phyloP scores from a whole-genome alignment of 2,797 vertebrate species.

The Microctenopoma stevenorrisi region DNA sequence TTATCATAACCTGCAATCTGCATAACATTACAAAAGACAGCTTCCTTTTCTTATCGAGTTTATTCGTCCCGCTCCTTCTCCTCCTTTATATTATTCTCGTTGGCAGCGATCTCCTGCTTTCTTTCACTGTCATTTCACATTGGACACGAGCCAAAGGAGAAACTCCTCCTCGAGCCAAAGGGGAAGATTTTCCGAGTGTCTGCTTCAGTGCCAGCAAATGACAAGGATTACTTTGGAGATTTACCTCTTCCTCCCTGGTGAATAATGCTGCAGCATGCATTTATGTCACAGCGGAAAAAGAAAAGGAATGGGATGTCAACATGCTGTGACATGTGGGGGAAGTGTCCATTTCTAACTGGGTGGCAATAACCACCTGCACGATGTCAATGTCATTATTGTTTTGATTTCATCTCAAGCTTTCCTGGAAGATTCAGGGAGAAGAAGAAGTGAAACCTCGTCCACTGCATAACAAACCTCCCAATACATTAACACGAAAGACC shows the following conservation, averaged over 20 bases:
- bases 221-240: slow-evolving; percentile 63
- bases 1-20: slow-evolving; percentile 60
- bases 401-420: background rate
- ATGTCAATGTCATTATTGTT: background rate
- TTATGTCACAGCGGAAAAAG: slow-evolving; percentile 25
- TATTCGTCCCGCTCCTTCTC: slow-evolving; percentile 9
- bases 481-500: background rate
- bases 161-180: slow-evolving; percentile 41
- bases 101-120: slow-evolving; percentile 29
- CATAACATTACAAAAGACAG: slow-evolving; percentile 39
- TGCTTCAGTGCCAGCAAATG: slow-evolving; percentile 56
- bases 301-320: background rate
- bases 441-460: background rate
- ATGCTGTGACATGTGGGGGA: slow-evolving; percentile 7
- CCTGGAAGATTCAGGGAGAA: background rate
- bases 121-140: slow-evolving; percentile 45
- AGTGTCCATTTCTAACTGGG: background rate
- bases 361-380: background rate
- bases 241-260: slow-evolving; percentile 35
- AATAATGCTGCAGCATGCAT: slow-evolving; percentile 36
- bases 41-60: slow-evolving; percentile 12
- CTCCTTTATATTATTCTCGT: background rate
- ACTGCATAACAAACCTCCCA: no score
- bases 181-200: slow-evolving; percentile 50
- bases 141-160: slow-evolving; percentile 52